Evolutionary conservation across 2,797 vertebrate genomes (phyloP), one percentile per base, ranked within the genome.

Genomic region (Ctenopoma kingsleyae): DNA sequence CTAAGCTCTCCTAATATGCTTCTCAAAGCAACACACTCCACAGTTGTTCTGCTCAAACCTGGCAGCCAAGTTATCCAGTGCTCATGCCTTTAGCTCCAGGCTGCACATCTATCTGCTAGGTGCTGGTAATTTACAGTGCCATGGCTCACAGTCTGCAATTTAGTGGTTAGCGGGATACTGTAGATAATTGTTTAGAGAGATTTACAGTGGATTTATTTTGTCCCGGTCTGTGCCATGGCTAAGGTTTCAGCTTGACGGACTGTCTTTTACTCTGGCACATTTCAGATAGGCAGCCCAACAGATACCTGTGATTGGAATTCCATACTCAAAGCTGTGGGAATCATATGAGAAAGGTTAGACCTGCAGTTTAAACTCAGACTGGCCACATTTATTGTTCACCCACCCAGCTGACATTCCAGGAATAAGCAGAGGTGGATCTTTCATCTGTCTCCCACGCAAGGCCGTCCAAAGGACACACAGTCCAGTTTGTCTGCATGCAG

Each of bases 351-450:
- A 62, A 74, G 62, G 23, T 58, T 62, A 79, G 79, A 84, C 76
- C 73, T 65, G 58, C 66, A 60, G 58, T 46, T 81, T 81, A 67
- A 52, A 76, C 73, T 78, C 71, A 75, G 78, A 77, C 78, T 71
- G 78, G 85, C 79, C 81, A 12, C 81, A 79, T 84, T 82, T 83
- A 79, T 89, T 88, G 84, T 90, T 89, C 89, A 79, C 80, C 87
- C 79, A 84, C 69, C 83, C 68, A n/a, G 35, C 75, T 72, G 84
- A 87, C 86, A 91, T 91, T 89, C 87, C 90, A 87, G 86, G 80
- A 86, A 88, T 76, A 78, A 81, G 87, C 80, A 81, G 85, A 85
- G 81, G 77, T 82, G 80, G 80, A 87, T 83, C 75, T 83, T 85
- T 88, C 70, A 76, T 89, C 77, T 15, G 65, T 81, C 84, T 89